phyloP scores from a whole-genome alignment of 1,140 invertebrate species.

The Drosophila pruinosa region DNA sequence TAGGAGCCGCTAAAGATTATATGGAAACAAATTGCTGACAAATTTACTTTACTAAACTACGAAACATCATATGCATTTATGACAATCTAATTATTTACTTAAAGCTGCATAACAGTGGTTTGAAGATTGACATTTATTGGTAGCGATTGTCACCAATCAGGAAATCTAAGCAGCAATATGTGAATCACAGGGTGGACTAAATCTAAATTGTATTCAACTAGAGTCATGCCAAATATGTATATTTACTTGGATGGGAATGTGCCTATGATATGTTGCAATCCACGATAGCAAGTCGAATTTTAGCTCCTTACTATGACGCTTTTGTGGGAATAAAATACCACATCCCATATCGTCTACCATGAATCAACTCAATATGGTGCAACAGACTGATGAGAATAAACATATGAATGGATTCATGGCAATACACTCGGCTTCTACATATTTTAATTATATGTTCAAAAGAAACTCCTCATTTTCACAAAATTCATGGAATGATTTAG shows the following conservation, averaged over 20 bases:
- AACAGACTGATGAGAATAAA: constrained; percentile 97
- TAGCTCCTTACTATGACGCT: constrained; percentile 90
- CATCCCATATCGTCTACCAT: constrained; percentile 94
- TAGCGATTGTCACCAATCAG: too few relatives aligned
- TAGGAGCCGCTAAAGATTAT: too few relatives aligned
- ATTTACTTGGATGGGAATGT: constrained; percentile 88
- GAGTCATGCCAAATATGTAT: background rate
- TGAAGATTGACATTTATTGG: too few relatives aligned
- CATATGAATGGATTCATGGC: constrained; percentile 96
- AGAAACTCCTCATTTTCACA: background rate
- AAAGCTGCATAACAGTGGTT: too few relatives aligned
- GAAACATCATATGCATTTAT: too few relatives aligned
- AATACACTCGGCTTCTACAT: constrained; percentile 93
- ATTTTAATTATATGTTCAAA: background rate
- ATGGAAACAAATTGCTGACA: too few relatives aligned
- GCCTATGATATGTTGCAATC: constrained; percentile 96
- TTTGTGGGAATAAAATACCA: constrained; percentile 95
- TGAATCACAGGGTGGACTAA: too few relatives aligned
- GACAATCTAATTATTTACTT: too few relatives aligned
- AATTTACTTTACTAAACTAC: too few relatives aligned
- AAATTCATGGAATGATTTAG: background rate
- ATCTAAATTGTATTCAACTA: too few relatives aligned
- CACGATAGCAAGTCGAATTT: constrained; percentile 96
- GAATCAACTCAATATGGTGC: constrained; percentile 97
- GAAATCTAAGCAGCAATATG: too few relatives aligned